Percentiles rank a stretch among this genome's conserved stretches.
phyloP scores from a whole-genome alignment of 2,888 invertebrate species.

The Poecilus cupreus region DNA sequence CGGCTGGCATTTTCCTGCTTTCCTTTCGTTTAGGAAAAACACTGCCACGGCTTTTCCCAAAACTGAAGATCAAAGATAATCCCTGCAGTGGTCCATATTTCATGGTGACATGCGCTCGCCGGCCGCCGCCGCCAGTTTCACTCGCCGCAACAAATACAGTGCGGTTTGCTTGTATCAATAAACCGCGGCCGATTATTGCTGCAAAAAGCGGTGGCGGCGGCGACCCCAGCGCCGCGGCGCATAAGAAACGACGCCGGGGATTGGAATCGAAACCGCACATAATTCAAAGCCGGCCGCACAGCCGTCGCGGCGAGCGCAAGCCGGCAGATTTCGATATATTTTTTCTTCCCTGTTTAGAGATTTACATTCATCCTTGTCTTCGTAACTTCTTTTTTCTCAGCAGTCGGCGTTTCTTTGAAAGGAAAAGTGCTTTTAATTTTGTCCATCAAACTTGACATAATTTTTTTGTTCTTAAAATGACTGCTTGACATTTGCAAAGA shows the following conservation, averaged over 20 bases:
- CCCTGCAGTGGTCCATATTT: constrained; percentile 29
- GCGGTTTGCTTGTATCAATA: constrained; percentile 56
- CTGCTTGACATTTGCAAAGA: constrained; percentile 40
- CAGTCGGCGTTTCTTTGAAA: constrained; percentile 12
- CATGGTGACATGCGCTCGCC: constrained; percentile 2
- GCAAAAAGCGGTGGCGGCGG: constrained; percentile 34
- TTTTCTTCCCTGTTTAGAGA: constrained; percentile 42
- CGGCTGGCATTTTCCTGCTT: neutral
- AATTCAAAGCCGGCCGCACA: constrained; percentile 46
- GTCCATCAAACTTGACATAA: constrained; percentile 39
- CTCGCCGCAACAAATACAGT: constrained; percentile 47
- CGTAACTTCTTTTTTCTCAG: neutral
- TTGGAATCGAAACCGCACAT: constrained; percentile 57
- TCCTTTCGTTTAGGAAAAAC: neutral
- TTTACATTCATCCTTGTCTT: constrained; percentile 48
- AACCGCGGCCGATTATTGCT: constrained; percentile 52
- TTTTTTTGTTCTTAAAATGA: constrained; percentile 46
- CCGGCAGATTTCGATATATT: constrained; percentile 53
- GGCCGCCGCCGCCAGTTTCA: neutral
- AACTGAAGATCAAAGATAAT: constrained; percentile 27
- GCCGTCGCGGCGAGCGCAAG: constrained; percentile 12
- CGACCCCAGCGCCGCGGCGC: constrained; percentile 20
- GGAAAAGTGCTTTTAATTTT: constrained; percentile 43
- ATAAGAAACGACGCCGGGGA: constrained; percentile 54
- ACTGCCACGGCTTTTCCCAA: neutral